phyloP scores from a whole-genome alignment of 2,113 vertebrate genomes.

The Oceanites oceanicus region DNA sequence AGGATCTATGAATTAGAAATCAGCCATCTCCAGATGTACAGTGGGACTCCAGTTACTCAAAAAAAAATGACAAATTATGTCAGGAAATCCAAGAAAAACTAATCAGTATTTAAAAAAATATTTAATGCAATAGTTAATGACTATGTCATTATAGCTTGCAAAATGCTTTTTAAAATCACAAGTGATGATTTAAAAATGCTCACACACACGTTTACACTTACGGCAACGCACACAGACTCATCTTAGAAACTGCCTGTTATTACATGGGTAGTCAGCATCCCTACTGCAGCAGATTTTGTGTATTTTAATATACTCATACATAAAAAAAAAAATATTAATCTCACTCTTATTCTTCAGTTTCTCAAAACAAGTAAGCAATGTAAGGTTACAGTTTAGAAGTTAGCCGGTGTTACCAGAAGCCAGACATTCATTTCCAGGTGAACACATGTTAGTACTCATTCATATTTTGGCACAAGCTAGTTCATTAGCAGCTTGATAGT shows the following conservation, averaged over 20 bases:
- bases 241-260: background rate
- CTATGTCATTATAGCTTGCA: background rate
- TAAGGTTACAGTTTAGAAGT: background rate
- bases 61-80: background rate
- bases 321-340: too few relatives aligned
- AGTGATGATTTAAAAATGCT: constrained; percentile 11
- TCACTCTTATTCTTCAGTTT: background rate
- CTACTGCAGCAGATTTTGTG: background rate
- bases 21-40: constrained; percentile 38
- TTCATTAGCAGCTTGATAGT: background rate
- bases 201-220: background rate
- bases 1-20: constrained; percentile 44
- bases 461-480: background rate
- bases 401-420: background rate
- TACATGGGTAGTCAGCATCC: background rate
- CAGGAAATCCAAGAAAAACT: constrained; percentile 31
- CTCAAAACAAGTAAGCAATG: background rate
- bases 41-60: background rate
- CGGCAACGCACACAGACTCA: rapidly evolving
- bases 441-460: background rate
- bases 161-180: background rate
- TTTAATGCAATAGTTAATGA: background rate
- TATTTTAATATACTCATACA: rapidly evolving
- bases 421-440: background rate
- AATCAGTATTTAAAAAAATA: constrained; percentile 14